A percentile compares a stretch with the other conserved stretches of the same genome.
These are phyloP conservation scores for Tautogolabrus adspersus DNA, from an alignment of 2,113 vertebrate genomes.

Conservation along the genomic window DNA sequence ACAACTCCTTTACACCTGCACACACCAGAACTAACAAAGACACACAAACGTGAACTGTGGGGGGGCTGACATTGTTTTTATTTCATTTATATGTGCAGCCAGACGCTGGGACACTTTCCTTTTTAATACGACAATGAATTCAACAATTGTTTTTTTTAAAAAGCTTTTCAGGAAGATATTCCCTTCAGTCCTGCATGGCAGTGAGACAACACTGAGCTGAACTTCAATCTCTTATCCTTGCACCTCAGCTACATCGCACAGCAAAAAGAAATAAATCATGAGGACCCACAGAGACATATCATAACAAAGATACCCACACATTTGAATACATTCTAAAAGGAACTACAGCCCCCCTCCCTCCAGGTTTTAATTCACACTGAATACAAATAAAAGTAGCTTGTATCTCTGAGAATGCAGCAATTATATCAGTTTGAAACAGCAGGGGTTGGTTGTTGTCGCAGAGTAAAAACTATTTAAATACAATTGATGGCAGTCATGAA, in stretches of 20 bases:
- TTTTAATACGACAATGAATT: constrained; percentile 62
- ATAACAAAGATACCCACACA: constrained; percentile 60
- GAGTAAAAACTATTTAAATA: constrained; percentile 31
- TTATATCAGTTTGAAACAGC: constrained; percentile 32
- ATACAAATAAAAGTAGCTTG: constrained; percentile 50
- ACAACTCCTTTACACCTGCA: neutral
- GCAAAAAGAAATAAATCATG: constrained; percentile 60
- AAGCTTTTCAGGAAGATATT: constrained; percentile 45
- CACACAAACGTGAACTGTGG: constrained; percentile 32
- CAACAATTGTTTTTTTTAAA: constrained; percentile 40
- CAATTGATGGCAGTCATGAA: constrained; percentile 48
- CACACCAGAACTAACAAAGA: constrained; percentile 27
- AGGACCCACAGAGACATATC: constrained; percentile 63
- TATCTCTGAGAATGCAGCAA: constrained; percentile 56
- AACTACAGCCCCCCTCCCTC: constrained; percentile 42
- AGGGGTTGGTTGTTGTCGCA: neutral
- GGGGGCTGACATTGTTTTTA: constrained; percentile 76
- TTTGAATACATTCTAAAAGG: constrained; percentile 59
- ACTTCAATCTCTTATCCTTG: constrained; percentile 52
- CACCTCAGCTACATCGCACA: constrained; percentile 70
- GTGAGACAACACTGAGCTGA: constrained; percentile 61
- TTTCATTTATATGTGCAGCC: constrained; percentile 68
- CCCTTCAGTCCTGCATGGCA: constrained; percentile 66
- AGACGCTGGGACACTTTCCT: constrained; percentile 58
- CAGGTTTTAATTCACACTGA: constrained; percentile 48